Conservation (phyloP, 2,113 vertebrate species). For the Caloenas nicobarica region DNA sequence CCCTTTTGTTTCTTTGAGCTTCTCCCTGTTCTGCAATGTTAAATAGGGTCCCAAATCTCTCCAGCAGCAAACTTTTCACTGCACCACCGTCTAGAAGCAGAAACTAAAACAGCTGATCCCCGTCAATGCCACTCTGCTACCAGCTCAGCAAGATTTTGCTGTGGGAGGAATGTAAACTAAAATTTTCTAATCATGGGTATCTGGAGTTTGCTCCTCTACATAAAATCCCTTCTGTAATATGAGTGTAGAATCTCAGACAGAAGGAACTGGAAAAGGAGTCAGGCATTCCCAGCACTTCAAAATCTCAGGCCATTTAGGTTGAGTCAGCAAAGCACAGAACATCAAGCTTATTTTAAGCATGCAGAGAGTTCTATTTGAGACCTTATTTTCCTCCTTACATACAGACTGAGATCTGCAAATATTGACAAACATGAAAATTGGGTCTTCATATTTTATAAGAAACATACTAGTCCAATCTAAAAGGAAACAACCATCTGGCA, state of each 20-base stretch:
- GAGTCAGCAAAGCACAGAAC: constrained; percentile 33
- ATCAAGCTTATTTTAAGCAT: constrained; percentile 14
- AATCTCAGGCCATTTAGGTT: not conserved
- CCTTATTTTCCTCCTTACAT: not conserved
- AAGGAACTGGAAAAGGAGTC: not conserved
- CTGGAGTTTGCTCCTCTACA: not conserved
- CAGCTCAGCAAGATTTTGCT: not conserved
- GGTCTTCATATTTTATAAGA: not conserved
- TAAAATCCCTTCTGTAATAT: not conserved
- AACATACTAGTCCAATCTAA: not conserved
- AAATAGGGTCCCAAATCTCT: not conserved
- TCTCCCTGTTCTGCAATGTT: not conserved
- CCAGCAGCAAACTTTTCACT: not conserved
- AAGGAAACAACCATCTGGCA: not conserved
- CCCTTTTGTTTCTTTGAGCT: not conserved
- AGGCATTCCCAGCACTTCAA: not conserved
- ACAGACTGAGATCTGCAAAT: not conserved
- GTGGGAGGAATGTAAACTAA: not conserved
- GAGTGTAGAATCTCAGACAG: not conserved
- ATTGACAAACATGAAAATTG: constrained; percentile 25
- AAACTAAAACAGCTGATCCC: not conserved
- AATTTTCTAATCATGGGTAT: not conserved
- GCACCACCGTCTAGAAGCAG: not conserved
- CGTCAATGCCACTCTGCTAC: not conserved
- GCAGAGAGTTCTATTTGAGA: not conserved